Percentiles rank a stretch among this genome's conserved stretches.
phyloP scores from a whole-genome alignment of 2,888 invertebrate genomes.

The Cantharis flavilabris region DNA sequence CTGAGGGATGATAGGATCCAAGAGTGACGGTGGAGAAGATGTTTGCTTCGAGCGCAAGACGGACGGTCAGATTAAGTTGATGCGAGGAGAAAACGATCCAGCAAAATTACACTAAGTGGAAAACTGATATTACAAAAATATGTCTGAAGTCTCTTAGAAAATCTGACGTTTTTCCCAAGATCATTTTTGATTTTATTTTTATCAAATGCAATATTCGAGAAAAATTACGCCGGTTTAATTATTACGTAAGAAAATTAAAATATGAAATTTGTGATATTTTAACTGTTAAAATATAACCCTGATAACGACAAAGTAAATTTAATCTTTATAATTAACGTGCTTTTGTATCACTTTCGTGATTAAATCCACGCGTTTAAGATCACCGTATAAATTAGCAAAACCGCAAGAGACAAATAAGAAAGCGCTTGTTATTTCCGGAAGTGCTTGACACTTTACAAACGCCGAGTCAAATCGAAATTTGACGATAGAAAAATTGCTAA shows the following conservation, averaged over 20 bases:
- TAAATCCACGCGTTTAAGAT: constrained; percentile 17
- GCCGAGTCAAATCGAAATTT: constrained; percentile 20
- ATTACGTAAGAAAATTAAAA: background rate
- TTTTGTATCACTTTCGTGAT: constrained; percentile 6
- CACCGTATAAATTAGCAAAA: constrained; percentile 20
- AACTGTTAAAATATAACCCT: background rate
- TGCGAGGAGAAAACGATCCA: constrained; percentile 37
- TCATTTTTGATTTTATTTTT: background rate
- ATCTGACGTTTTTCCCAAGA: background rate
- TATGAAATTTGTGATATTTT: background rate
- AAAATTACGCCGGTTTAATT: background rate
- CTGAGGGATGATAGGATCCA: constrained; percentile 30
- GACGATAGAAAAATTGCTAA: constrained; percentile 11
- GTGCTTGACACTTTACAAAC: constrained; percentile 19
- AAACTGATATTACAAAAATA: background rate
- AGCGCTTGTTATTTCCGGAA: constrained; percentile 25
- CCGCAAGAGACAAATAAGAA: constrained; percentile 23
- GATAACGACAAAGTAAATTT: background rate
- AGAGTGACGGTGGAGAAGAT: constrained; percentile 34
- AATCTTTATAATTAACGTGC: constrained; percentile 12
- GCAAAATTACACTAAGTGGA: constrained; percentile 20
- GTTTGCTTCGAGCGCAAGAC: constrained; percentile 38
- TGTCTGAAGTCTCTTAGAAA: background rate
- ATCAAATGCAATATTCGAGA: background rate
- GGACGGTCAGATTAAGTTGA: constrained; percentile 43